Percentiles rank a stretch among this genome's conserved stretches.
Conservation (phyloP, 2,113 vertebrate species). For the Plecotus auritus region DNA sequence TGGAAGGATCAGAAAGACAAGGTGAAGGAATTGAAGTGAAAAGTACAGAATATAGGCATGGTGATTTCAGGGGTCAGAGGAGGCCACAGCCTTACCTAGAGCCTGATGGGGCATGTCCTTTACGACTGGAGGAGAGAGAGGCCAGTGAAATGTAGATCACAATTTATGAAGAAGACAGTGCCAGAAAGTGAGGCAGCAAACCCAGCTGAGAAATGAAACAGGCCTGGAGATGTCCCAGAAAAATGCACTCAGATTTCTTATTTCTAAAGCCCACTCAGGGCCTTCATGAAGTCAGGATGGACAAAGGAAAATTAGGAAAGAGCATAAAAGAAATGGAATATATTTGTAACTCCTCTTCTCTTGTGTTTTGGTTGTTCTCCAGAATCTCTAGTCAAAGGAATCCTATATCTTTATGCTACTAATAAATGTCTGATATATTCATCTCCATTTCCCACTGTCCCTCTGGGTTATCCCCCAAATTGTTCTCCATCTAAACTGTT, state of each 20-base stretch:
- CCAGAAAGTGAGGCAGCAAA: too few relatives aligned
- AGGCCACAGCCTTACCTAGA: background rate
- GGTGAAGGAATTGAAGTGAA: background rate
- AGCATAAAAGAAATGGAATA: background rate
- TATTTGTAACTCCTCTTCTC: background rate
- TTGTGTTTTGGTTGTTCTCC: background rate
- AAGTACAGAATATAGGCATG: background rate
- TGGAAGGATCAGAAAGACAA: background rate
- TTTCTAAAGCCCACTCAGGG: background rate
- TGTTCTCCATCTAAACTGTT: background rate
- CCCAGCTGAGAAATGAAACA: background rate
- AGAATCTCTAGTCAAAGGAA: background rate
- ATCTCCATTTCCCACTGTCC: background rate
- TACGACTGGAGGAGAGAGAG: background rate
- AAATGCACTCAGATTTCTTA: background rate
- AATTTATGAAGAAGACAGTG: background rate
- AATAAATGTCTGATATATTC: background rate
- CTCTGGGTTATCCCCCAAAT: background rate
- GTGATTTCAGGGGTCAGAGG: background rate
- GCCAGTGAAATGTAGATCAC: background rate
- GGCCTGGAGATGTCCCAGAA: background rate
- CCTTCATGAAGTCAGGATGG: background rate
- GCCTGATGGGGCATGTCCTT: rapidly evolving
- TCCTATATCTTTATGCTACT: background rate
- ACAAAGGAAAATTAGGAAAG: background rate